Evolutionary conservation across 2,113 vertebrate genomes (phyloP), one percentile per base, ranked within the genome.

Genomic region (Laterallus jamaicensis): DNA sequence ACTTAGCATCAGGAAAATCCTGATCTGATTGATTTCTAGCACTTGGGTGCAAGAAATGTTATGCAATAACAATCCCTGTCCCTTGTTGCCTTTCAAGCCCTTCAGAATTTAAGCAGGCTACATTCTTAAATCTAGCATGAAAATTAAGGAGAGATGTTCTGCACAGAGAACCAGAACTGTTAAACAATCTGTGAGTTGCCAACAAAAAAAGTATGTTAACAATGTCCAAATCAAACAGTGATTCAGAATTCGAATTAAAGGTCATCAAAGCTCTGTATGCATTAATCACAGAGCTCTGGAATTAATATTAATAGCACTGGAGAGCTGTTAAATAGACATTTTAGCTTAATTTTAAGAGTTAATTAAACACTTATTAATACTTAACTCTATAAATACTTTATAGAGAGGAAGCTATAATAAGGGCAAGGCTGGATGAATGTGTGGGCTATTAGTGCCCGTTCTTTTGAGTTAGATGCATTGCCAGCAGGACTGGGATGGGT

Each of bases 201-300:
- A 95, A 85, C 93, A 82, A 91, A 96, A 85, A 86, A 92, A 87
- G 85, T 82, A 86, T 80, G 84, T 74, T 95, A 88, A 95, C 74
- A 96, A 95, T 90, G 87, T 90, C 93, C 95, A 97, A 96, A 95
- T 97, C 92, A 97, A 97, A 97, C 95, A 96, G 75, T 88, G 85
- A 91, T 95, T 96, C 90, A 93, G 90, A 91, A 93, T 93, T 85
- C 69, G 90, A 96, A 97, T 95, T 96, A 95, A 96, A 96, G 85
- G 92, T 95, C 94, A 93, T 94, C 96, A 96, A 96, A 94, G 26
- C 89, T 59, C 75, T 93, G 79, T 90, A 87, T 95, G 84, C 84
- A 90, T 96, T 96, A 95, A 95, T 96, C 95, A 87, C 28, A 2
- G 64, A 82, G 63, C 78, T 87, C 87, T 92, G 94, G 90, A 90